A percentile compares a stretch with the other conserved stretches of the same genome.
These are phyloP conservation scores for Trogon surrucura DNA, from an alignment of 2,113 vertebrate genomes.

Conservation along the genomic window DNA sequence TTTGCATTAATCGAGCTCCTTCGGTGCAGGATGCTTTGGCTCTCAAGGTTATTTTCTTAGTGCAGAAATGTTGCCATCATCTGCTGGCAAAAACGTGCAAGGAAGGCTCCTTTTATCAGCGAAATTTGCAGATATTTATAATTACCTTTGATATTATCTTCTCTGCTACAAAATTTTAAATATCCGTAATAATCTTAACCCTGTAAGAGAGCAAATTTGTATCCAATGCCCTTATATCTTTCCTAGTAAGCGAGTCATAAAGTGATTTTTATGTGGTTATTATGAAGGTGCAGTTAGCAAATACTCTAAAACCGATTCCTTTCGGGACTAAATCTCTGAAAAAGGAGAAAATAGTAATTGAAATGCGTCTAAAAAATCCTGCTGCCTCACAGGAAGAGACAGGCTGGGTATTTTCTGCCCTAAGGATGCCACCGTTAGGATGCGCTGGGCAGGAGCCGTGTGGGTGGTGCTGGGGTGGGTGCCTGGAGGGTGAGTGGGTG, in stretches of 20 bases:
- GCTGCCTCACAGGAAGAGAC: not conserved
- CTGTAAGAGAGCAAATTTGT: constrained; percentile 18
- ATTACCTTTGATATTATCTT: not conserved
- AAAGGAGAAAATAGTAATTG: not conserved
- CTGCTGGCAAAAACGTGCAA: not conserved
- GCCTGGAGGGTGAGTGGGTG: not conserved
- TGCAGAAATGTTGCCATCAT: not conserved
- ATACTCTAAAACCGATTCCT: not conserved
- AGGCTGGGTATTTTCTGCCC: not conserved
- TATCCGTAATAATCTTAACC: not conserved
- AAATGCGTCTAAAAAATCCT: not conserved
- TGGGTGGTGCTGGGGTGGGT: not conserved
- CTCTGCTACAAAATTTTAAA: not conserved
- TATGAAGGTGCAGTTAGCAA: not conserved
- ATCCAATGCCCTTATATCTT: not conserved
- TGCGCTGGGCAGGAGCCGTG: fast-evolving
- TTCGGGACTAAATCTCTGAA: not conserved
- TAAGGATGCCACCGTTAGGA: not conserved
- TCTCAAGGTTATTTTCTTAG: not conserved
- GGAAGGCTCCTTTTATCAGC: not conserved
- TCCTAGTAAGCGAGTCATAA: not conserved
- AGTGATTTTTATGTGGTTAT: not conserved
- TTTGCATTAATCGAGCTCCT: not conserved
- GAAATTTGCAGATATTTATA: not conserved
- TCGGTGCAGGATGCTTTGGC: not conserved